Conservation (phyloP, 2,888 invertebrate genomes). For the Osmoderma eremita region DNA sequence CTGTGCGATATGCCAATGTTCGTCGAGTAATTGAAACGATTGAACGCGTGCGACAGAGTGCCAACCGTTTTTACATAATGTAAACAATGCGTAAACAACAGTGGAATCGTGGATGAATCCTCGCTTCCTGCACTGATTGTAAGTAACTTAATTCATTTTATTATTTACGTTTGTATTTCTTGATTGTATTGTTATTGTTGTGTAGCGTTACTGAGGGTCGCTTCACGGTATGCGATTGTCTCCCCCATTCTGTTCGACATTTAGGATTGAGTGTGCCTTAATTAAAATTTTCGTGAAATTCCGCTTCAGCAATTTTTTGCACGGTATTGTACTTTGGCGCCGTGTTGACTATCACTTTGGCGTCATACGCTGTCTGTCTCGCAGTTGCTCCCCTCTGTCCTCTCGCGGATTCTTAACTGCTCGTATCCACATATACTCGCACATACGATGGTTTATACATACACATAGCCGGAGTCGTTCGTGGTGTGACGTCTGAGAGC, state of each 20-base stretch:
- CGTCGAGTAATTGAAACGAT: conserved; percentile 15
- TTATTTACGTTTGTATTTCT: not conserved
- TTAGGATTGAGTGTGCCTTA: conserved; percentile 12
- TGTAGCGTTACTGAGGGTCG: not conserved
- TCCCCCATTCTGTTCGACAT: not conserved
- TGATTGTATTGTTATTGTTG: conserved; percentile 15
- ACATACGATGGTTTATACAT: conserved; percentile 8
- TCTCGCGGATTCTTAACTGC: conserved; percentile 48
- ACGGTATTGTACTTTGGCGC: conserved; percentile 64
- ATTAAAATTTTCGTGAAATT: conserved; percentile 37
- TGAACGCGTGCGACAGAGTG: conserved; percentile 45
- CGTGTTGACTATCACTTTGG: conserved; percentile 64
- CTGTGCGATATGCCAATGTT: conserved; percentile 5
- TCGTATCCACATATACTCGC: conserved; percentile 39
- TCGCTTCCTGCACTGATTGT: conserved; percentile 33
- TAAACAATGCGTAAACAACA: conserved; percentile 46
- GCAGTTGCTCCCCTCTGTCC: conserved; percentile 58
- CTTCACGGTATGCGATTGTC: not conserved
- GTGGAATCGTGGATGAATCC: conserved; percentile 41
- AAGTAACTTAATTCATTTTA: conserved; percentile 21
- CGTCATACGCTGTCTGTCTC: conserved; percentile 64
- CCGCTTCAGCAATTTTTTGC: conserved; percentile 57
- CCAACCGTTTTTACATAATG: conserved; percentile 46
- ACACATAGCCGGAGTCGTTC: too few species aligned
- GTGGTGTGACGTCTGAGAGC: conserved; percentile 27